A percentile compares a stretch with the other conserved stretches of the same genome.
Conservation (phyloP, 37 sponge, comb jelly and placozoan species). For the Tethya wilhelma region DNA sequence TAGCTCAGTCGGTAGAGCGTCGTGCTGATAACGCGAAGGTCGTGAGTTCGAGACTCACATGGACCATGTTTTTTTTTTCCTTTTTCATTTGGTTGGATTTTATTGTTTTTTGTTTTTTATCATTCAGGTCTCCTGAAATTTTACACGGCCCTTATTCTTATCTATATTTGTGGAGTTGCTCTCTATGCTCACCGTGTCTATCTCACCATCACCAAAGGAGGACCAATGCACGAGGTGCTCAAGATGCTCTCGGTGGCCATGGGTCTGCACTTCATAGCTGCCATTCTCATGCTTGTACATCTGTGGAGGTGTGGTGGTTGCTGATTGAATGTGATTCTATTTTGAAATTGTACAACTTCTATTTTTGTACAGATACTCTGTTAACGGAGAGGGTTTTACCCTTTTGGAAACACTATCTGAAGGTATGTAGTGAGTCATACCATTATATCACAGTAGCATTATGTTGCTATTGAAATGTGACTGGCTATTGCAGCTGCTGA, state of each 20-base stretch:
- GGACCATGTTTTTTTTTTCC: constrained; percentile 60
- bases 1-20: constrained; percentile 82
- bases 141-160: constrained; percentile 49
- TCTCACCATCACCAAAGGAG: constrained; percentile 74
- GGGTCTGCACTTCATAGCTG: constrained; percentile 47
- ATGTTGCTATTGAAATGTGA: neutral
- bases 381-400: constrained; percentile 49
- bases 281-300: constrained; percentile 57
- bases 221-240: constrained; percentile 79
- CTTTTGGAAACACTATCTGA: constrained; percentile 51
- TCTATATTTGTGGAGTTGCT: constrained; percentile 49
- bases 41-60: constrained; percentile 76
- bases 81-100: neutral
- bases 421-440: constrained; percentile 22
- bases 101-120: neutral
- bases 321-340: constrained; percentile 10
- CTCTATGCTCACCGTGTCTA: constrained; percentile 54
- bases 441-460: neutral
- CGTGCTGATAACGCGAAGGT: constrained; percentile 82
- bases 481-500: constrained; percentile 32
- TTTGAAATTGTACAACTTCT: neutral
- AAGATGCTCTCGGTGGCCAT: constrained; percentile 71
- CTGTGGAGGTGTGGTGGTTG: constrained; percentile 63
- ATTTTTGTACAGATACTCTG: constrained; percentile 25
- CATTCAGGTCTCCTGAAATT: constrained; percentile 57